Conservation (phyloP, 2,888 invertebrate genomes). For the Apamea anceps region DNA sequence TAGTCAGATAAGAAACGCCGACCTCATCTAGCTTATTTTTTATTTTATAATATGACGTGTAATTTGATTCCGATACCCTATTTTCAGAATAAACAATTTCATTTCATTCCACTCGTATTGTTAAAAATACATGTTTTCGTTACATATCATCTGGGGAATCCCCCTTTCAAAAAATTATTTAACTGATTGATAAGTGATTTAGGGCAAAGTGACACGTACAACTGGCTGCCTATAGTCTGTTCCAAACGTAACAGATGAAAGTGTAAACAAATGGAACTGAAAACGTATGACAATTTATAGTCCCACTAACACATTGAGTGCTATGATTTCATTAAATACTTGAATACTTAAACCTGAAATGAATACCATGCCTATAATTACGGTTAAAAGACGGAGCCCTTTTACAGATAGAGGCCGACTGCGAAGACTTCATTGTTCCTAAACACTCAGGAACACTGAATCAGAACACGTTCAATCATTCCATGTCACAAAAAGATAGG, state of each 20-base stretch:
- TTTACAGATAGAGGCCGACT: background rate
- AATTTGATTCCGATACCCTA: background rate
- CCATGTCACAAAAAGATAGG: slow-evolving; percentile 5
- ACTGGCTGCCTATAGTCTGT: background rate
- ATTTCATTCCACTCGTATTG: background rate
- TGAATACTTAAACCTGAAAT: background rate
- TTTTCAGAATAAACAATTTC: background rate
- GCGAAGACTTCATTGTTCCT: background rate
- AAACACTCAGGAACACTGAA: background rate
- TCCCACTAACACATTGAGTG: background rate
- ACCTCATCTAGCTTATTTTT: background rate
- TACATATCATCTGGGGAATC: background rate
- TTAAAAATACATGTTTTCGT: background rate
- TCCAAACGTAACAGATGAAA: background rate
- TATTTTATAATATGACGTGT: background rate
- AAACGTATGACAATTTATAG: background rate
- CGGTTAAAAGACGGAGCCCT: too few relatives aligned
- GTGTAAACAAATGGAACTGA: background rate
- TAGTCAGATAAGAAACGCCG: background rate
- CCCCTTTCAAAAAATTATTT: background rate
- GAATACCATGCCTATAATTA: background rate
- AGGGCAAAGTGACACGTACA: background rate
- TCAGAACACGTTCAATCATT: slow-evolving; percentile 1
- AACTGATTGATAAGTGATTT: background rate
- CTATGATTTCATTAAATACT: background rate